A percentile compares a stretch with the other conserved stretches of the same genome.
phyloP scores from a whole-genome alignment of 2,797 vertebrate species.

The Lemur catta region DNA sequence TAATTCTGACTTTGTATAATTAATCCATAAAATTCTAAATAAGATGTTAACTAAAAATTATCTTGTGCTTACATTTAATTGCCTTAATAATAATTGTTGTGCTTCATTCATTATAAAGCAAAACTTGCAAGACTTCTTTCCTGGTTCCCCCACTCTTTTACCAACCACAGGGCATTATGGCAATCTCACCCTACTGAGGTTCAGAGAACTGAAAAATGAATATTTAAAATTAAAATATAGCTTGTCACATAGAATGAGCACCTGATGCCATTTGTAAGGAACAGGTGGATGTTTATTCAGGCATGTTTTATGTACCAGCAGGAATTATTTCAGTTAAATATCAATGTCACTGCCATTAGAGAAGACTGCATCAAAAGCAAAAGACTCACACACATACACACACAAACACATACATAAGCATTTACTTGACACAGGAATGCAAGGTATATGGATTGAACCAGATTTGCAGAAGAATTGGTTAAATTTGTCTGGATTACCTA shows the following conservation, averaged over 20 bases:
- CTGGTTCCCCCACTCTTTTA: not conserved
- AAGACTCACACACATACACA: not conserved
- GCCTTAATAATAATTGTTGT: not conserved
- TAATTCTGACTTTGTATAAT: not conserved
- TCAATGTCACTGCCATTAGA: not conserved
- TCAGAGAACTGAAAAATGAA: not conserved
- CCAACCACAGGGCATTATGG: not conserved
- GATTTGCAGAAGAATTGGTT: conserved; percentile 44
- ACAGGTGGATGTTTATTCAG: conserved; percentile 17
- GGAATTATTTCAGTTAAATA: conserved; percentile 66
- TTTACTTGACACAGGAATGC: not conserved
- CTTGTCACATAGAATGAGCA: conserved; percentile 43
- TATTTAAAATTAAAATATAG: conserved; percentile 49
- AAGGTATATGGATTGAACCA: not conserved
- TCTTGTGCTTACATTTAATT: not conserved
- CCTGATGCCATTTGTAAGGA: conserved; percentile 4
- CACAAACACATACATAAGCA: rapidly evolving
- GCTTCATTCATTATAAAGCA: not conserved
- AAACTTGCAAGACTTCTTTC: not conserved
- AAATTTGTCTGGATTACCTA: conserved; percentile 33
- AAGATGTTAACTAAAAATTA: not conserved
- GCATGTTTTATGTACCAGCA: conserved; percentile 25
- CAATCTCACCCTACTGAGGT: not conserved
- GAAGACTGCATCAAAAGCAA: conserved; percentile 10
- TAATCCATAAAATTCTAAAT: not conserved